These are phyloP conservation scores for Drosophila melanocephala DNA, from an alignment of 2,888 invertebrate genomes.

Conservation along the genomic window DNA sequence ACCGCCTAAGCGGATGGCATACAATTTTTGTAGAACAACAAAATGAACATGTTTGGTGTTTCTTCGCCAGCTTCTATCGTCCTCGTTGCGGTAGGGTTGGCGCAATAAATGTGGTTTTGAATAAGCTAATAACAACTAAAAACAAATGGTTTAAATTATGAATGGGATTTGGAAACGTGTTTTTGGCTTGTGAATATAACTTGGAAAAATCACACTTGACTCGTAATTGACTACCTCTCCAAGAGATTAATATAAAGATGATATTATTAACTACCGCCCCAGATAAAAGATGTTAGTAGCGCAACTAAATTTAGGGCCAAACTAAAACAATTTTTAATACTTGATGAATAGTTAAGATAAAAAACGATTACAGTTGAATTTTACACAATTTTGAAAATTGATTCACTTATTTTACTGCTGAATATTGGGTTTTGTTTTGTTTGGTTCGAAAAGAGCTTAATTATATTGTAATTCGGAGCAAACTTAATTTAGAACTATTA, in stretches of 20 bases:
- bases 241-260: background rate
- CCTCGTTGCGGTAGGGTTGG: conserved; percentile 20
- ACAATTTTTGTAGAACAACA: conserved; percentile 9
- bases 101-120: conserved; percentile 53
- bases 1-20: conserved; percentile 60
- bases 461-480: background rate
- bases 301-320: conserved; percentile 11
- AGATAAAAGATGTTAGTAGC: conserved; percentile 4
- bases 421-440: background rate
- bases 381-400: conserved; percentile 2
- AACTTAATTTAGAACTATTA: background rate
- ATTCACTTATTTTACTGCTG: conserved; percentile 2
- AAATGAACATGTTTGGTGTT: conserved; percentile 35
- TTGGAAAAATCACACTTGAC: background rate
- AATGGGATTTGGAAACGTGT: background rate
- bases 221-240: background rate
- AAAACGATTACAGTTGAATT: conserved; percentile 2
- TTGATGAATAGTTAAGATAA: background rate
- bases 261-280: background rate
- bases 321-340: conserved; percentile 19
- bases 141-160: background rate
- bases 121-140: conserved; percentile 51
- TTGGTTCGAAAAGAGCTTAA: background rate
- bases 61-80: conserved; percentile 34
- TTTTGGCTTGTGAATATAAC: background rate